phyloP scores from a whole-genome alignment of 2,113 vertebrate species.

The Thalassarche chlororhynchos region DNA sequence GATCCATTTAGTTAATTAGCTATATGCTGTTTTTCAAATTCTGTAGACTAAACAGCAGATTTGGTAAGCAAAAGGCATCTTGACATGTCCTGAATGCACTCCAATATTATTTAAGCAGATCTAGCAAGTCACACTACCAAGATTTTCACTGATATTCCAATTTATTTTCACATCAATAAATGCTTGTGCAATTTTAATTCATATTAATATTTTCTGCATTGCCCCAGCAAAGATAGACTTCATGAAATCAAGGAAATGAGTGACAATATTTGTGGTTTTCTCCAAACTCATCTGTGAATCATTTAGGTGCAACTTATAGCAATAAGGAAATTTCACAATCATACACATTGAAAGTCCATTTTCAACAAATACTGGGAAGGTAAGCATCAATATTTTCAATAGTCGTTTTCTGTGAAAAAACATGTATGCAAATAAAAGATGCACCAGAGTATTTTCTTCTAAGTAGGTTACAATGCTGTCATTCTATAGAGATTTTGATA shows the following conservation, averaged over 20 bases:
- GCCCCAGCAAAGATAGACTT: background rate
- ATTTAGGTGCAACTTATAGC: background rate
- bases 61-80: background rate
- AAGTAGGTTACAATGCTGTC: background rate
- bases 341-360: background rate
- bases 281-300: background rate
- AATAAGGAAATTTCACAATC: background rate
- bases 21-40: background rate
- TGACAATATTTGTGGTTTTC: background rate
- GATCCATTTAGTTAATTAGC: background rate
- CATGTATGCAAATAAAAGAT: background rate
- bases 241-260: background rate
- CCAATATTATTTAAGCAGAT: background rate
- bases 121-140: background rate
- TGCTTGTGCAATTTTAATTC: background rate
- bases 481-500: slow-evolving; percentile 1
- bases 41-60: background rate
- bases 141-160: background rate
- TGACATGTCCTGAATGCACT: background rate
- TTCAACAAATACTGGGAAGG: background rate
- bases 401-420: background rate
- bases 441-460: background rate
- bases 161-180: background rate
- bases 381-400: background rate
- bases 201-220: background rate